phyloP scores from a whole-genome alignment of 2,797 vertebrate species.

The Propithecus deckenii region DNA sequence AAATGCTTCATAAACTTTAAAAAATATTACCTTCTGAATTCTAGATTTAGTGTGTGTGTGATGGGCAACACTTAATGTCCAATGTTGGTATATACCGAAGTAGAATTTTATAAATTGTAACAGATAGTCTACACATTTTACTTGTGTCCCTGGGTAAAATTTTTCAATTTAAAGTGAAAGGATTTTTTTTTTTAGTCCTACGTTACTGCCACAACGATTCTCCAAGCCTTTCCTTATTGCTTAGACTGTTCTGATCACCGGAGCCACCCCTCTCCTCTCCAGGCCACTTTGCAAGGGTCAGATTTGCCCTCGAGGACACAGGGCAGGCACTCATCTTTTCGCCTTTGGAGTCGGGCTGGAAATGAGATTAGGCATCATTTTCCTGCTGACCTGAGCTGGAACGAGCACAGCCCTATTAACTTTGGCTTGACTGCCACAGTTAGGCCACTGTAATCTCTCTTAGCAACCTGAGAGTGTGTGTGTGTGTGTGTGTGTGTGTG shows the following conservation, averaged over 20 bases:
- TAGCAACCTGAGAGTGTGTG: not conserved
- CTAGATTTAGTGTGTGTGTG: not conserved
- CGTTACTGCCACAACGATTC: not conserved
- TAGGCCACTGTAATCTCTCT: not conserved
- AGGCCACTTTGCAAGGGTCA: not conserved
- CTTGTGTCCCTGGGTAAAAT: not conserved
- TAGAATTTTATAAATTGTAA: not conserved
- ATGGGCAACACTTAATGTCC: not conserved
- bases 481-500: no score
- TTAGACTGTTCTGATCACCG: not conserved
- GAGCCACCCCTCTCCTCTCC: not conserved
- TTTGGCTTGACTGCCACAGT: not conserved
- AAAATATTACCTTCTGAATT: not conserved
- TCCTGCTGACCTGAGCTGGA: not conserved
- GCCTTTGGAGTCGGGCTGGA: not conserved
- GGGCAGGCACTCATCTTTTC: not conserved
- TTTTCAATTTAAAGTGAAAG: not conserved
- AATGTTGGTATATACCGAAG: not conserved
- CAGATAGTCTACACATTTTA: not conserved
- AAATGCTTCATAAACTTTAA: not conserved
- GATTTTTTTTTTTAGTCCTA: not conserved
- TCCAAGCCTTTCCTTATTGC: not conserved
- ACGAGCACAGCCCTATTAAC: not conserved
- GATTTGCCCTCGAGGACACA: not conserved
- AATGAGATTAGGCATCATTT: not conserved